A percentile compares a stretch with the other conserved stretches of the same genome.
These are phyloP conservation scores for Gavia stellata DNA, from an alignment of 2,113 vertebrate genomes.

Conservation along the genomic window DNA sequence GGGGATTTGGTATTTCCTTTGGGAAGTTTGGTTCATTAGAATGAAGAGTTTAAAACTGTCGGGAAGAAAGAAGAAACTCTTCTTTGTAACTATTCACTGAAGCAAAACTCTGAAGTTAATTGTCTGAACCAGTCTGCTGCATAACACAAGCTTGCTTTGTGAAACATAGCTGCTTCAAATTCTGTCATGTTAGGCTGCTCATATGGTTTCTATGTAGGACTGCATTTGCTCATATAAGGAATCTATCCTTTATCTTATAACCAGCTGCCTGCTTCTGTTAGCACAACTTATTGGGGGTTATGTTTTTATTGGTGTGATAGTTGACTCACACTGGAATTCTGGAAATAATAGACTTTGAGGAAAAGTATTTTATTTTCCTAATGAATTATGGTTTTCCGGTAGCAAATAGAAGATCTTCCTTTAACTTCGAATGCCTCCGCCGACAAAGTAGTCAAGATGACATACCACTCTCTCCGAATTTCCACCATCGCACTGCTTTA, in stretches of 20 bases:
- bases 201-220: background rate
- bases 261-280: background rate
- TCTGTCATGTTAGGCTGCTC: background rate
- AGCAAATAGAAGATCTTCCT: slow-evolving; percentile 92
- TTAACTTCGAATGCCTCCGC: slow-evolving; percentile 98
- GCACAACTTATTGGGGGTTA: background rate
- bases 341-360: background rate
- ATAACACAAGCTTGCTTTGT: background rate
- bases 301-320: background rate
- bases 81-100: background rate
- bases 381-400: background rate
- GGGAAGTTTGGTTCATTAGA: background rate
- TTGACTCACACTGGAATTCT: background rate
- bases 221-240: background rate
- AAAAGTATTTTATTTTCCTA: background rate
- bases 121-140: background rate
- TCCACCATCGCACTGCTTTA: slow-evolving; percentile 89
- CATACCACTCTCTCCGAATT: slow-evolving; percentile 72
- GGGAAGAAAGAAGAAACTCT: background rate
- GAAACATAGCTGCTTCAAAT: background rate
- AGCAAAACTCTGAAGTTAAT: background rate
- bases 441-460: slow-evolving; percentile 94
- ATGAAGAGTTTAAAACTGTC: background rate
- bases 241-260: background rate
- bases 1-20: background rate